phyloP scores from a whole-genome alignment of 1,140 invertebrate genomes.

The Conus betulinus region DNA sequence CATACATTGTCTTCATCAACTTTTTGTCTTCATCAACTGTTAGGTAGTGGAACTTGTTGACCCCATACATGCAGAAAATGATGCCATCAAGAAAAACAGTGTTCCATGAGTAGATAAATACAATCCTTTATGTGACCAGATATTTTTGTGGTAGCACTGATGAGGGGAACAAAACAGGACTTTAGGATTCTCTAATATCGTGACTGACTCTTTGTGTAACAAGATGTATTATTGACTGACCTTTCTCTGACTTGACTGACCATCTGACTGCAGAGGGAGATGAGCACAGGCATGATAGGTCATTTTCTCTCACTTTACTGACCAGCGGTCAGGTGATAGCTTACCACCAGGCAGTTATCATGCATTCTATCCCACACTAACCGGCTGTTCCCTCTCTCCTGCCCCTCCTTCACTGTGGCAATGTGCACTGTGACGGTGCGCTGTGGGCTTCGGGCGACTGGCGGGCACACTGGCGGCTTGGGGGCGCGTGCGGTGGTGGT shows the following conservation, averaged over 20 bases:
- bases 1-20: too few relatives aligned
- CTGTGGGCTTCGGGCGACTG: conserved; percentile 26
- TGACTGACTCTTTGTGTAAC: too few relatives aligned
- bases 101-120: too few relatives aligned
- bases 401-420: background rate
- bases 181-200: too few relatives aligned
- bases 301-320: background rate
- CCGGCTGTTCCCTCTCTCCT: conserved; percentile 12
- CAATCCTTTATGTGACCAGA: too few relatives aligned
- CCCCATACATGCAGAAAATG: too few relatives aligned
- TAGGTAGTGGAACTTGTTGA: too few relatives aligned
- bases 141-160: too few relatives aligned
- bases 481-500: background rate
- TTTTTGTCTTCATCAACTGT: too few relatives aligned
- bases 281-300: background rate
- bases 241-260: background rate
- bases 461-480: background rate
- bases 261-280: background rate
- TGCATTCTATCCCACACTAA: background rate
- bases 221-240: too few relatives aligned
- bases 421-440: conserved; percentile 8
- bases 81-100: too few relatives aligned
- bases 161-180: too few relatives aligned
- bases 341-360: background rate
- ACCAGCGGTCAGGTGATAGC: background rate